A percentile compares a stretch with the other conserved stretches of the same genome.
phyloP scores from a whole-genome alignment of 2,113 vertebrate genomes.

The Alectura lathami region DNA sequence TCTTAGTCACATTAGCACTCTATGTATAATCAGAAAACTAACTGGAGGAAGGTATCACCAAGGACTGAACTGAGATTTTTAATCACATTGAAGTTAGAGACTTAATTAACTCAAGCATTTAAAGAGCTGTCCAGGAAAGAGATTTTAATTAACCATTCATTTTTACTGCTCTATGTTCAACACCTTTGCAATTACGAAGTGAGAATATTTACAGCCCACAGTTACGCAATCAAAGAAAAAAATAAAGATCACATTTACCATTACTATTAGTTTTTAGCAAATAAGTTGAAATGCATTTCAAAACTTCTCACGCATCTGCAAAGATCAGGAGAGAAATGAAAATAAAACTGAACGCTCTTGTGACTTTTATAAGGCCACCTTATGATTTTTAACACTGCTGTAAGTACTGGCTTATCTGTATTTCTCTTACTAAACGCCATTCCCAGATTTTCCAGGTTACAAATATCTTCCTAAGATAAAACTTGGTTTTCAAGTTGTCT shows the following conservation, averaged over 20 bases:
- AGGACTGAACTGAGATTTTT: constrained; percentile 42
- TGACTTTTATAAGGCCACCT: background rate
- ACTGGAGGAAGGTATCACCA: constrained; percentile 38
- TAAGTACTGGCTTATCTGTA: background rate
- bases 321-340: background rate
- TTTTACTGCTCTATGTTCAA: background rate
- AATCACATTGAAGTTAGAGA: constrained; percentile 40
- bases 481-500: background rate
- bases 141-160: constrained; percentile 55
- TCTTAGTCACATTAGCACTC: constrained; percentile 2
- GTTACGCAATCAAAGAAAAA: constrained; percentile 2
- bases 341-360: background rate
- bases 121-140: background rate
- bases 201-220: constrained; percentile 42
- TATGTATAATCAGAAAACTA: constrained; percentile 29
- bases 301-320: background rate
- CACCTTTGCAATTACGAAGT: constrained; percentile 58
- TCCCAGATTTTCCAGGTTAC: background rate
- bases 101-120: constrained; percentile 42
- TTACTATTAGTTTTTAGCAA: constrained; percentile 1
- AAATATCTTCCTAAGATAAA: background rate
- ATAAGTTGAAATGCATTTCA: background rate
- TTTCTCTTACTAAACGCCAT: background rate
- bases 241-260: constrained; percentile 6
- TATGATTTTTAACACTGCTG: background rate